Evolutionary conservation across 2,113 vertebrate genomes (phyloP), one percentile per base, ranked within the genome.

Genomic region (Nansenia antarctica): DNA sequence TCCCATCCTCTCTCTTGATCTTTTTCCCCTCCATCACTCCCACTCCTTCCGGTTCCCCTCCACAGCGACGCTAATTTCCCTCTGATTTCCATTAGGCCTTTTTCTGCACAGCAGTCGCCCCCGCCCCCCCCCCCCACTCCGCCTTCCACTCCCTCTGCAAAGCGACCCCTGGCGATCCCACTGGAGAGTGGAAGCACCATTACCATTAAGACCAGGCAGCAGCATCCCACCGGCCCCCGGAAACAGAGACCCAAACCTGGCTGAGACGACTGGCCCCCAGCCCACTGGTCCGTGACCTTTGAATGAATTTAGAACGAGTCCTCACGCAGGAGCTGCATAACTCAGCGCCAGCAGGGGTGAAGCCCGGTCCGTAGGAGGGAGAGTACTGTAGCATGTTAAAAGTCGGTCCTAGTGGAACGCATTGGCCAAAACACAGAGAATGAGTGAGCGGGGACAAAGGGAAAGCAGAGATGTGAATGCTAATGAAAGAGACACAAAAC

Each of bases 71-170:
- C 66, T 72, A 18, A 79, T 79, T 70, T 82, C 47, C 74, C 74
- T 65, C 60, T 77, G 55, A 81, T 73, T 82, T 78, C 80, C 63
- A 79, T 77, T 69, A 66, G 69, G 31, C 62, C 47, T 65, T 64
- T 68, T 72, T 73, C 66, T 78, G 45, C 53, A 70, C 70, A 61
- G 67, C 72, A 75, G 65, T 64, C 45, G 32, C 37, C 55, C 67
- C 37, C 58, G 15, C 45, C 39, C 14, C 6, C 20, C 45, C 6
- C 20, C 6, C 45, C n/a, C 45, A 49, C 45, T 49, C n/a, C 45
- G 20, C 45, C 20, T 49, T 49, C 45, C n/a, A 2, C 45, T 49
- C 45, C 45, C n/a, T 49, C 5, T 14, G 66, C n/a, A n/a, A n/a
- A 70, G 49, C 62, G 11, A 11, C 62, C n/a, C 30, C 61, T 39